Percentiles rank a stretch among this genome's conserved stretches.
These are phyloP conservation scores for Saguinus midas DNA, from an alignment of 2,113 vertebrate species.

Conservation along the genomic window DNA sequence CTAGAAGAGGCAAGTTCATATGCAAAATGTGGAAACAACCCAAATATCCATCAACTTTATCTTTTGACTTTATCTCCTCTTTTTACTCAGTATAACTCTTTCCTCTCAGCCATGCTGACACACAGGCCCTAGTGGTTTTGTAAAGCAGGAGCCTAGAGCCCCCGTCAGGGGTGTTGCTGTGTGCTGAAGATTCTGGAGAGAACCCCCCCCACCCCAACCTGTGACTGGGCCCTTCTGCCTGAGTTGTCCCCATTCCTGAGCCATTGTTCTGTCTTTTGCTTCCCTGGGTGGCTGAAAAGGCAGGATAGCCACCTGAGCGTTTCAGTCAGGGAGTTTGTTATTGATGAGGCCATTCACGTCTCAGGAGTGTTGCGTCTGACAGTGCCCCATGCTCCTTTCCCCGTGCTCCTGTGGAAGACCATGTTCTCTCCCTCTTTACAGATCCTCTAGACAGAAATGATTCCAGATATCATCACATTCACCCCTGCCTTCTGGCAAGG, in stretches of 20 bases:
- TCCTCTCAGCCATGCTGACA: background rate
- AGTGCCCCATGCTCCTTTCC: background rate
- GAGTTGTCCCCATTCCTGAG: background rate
- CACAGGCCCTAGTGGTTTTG: background rate
- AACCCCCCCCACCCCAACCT: background rate
- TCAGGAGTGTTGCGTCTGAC: background rate
- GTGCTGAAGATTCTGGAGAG: slow-evolving; percentile 13
- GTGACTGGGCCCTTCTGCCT: background rate
- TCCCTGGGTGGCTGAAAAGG: background rate
- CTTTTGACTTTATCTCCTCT: background rate
- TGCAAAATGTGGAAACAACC: too few relatives aligned
- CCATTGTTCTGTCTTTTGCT: slow-evolving; percentile 40
- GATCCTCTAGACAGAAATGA: background rate
- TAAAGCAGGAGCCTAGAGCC: background rate
- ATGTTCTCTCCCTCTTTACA: background rate
- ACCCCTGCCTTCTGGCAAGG: background rate
- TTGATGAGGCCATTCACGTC: background rate
- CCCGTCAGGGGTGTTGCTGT: background rate
- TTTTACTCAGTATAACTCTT: background rate
- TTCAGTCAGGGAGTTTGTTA: background rate
- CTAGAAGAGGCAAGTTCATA: background rate
- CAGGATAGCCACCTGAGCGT: background rate
- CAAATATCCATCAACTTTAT: too few relatives aligned
- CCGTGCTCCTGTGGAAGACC: background rate
- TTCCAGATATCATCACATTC: background rate